Base-by-base conservation (phyloP, 2,113 vertebrate species). In the Pedetes capensis region DNA sequence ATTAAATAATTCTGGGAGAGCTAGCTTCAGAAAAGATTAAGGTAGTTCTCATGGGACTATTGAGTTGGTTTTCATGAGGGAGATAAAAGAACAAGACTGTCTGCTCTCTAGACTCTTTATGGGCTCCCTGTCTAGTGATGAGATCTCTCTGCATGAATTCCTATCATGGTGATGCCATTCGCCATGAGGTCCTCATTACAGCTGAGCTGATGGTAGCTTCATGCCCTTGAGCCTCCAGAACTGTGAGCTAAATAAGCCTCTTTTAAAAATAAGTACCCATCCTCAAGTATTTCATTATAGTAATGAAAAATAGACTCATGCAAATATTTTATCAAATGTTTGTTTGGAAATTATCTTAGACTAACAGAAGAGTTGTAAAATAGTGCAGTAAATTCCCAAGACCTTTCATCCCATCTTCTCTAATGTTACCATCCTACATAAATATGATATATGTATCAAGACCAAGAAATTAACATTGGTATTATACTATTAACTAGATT, bases 341-440 rank as follows among this genome's bases (percentile, higher is more conserved):
- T 63, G 87, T 93, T 87, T 69, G 47, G 87, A 87, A 80, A n/a
- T n/a, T n/a, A n/a, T 75, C 47, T 89, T 85, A 53, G 44, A 76
- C 87, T 94, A 63, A 71, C 34, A 76, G 39, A 87, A 75, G 47
- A 71, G 47, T 76, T 93, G 6, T 53, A 76, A 78, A 95, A 34
- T 44, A 63, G 34, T 64, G 63, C 37, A 84, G 74, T 61, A 89
- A 47, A n/a, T 90, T 25, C 29, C 20, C 47, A 44, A 47, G n/a
- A 79, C 39, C 20, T 95, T 79, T 75, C 23, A 75, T 22, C 37
- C 18, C 55, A 57, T 5, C 34, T 91, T 71, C 39, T 74, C 49
- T 94, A 61, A 53, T 63, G 14, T 71, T 75, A 72, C 42, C 61
- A 81, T 76, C 53, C 87, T 71, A 78, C 39, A 27, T 37, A 93